Evolutionary conservation across 2,797 vertebrate species (phyloP).

Genomic region (Varecia variegata): DNA sequence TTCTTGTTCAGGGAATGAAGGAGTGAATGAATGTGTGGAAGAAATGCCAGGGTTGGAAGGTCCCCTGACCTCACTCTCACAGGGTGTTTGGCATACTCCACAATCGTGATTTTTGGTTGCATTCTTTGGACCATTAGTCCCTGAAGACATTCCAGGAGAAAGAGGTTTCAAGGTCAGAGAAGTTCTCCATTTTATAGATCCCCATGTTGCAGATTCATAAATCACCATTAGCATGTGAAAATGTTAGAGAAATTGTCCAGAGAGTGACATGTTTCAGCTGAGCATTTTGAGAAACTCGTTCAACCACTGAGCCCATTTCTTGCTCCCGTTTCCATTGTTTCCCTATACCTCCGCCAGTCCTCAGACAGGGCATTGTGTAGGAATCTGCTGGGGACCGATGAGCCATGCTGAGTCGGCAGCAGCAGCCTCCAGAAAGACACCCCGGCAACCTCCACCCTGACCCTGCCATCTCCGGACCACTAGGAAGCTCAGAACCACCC

Average conservation of each 20-base stretch:
- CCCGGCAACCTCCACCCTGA: no score
- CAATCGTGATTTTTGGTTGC: neutral
- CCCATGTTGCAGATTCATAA: neutral
- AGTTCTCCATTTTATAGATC: neutral
- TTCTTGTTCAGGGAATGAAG: neutral
- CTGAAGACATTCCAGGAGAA: neutral
- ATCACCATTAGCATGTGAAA: neutral
- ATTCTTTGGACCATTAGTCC: neutral
- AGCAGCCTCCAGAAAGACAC: neutral
- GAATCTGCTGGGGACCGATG: neutral
- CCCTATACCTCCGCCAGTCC: no score
- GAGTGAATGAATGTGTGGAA: neutral
- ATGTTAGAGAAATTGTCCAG: neutral
- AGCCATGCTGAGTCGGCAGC: accelerated
- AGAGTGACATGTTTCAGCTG: neutral
- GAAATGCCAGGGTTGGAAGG: neutral
- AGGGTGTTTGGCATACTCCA: neutral
- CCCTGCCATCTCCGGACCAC: neutral
- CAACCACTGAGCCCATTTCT: neutral
- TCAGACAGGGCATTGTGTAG: neutral
- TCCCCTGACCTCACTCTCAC: neutral
- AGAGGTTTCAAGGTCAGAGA: neutral
- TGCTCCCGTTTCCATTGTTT: neutral
- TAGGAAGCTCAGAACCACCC: neutral
- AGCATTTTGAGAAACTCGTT: neutral